Percentiles rank a stretch among this genome's conserved stretches.
These are phyloP conservation scores for Champsocephalus esox DNA, from an alignment of 2,797 vertebrate species.

Conservation along the genomic window DNA sequence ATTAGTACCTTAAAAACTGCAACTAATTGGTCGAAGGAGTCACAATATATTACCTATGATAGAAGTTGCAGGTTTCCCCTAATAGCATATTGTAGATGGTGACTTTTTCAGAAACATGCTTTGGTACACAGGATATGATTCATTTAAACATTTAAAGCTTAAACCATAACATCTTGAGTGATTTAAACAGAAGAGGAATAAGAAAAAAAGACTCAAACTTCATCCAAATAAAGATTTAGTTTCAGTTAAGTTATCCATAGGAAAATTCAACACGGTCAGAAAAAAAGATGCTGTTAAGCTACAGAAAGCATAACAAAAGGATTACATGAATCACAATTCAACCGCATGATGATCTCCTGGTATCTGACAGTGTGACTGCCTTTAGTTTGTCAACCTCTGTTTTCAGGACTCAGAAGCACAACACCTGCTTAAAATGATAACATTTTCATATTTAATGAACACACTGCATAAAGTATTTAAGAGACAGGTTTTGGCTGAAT, in stretches of 20 bases:
- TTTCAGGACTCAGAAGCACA: constrained; percentile 5
- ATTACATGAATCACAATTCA: neutral
- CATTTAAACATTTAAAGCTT: neutral
- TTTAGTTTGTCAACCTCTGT: constrained; percentile 13
- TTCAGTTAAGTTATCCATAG: constrained; percentile 19
- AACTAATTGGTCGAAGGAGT: neutral
- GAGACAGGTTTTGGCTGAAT: constrained; percentile 33
- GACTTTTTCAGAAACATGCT: neutral
- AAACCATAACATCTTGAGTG: neutral
- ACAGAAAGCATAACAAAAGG: neutral
- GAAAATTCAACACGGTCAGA: constrained; percentile 4
- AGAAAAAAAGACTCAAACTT: neutral
- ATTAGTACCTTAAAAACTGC: constrained; percentile 3
- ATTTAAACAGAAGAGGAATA: neutral
- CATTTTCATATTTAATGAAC: constrained; percentile 49
- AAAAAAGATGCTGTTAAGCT: constrained; percentile 17
- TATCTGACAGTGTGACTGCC: neutral
- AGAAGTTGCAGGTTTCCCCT: neutral
- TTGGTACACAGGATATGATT: neutral
- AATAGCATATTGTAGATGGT: neutral
- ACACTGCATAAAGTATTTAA: constrained; percentile 45
- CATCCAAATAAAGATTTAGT: neutral
- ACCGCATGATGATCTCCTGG: constrained; percentile 6
- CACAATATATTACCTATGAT: neutral
- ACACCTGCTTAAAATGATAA: constrained; percentile 13